Evolutionary conservation across 2,888 invertebrate genomes (phyloP).

Genomic region (Uropetala carovei): DNA sequence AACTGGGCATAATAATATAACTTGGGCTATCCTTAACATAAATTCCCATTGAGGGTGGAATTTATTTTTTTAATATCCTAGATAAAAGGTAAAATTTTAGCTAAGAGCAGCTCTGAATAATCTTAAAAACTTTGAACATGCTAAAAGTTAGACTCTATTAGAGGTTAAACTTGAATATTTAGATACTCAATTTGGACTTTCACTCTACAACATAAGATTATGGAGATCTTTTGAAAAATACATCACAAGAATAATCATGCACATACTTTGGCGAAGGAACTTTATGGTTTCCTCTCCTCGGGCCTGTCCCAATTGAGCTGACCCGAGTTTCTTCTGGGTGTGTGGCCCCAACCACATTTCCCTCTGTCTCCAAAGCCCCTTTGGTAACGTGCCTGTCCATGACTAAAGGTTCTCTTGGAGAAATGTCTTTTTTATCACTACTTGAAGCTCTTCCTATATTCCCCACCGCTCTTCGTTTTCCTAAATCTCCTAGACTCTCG

Average conservation of each 20-base stretch:
- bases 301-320: conserved; percentile 62
- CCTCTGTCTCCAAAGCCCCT: conserved; percentile 43
- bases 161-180: neutral
- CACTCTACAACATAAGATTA: conserved; percentile 6
- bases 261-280: conserved; percentile 63
- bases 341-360: conserved; percentile 25
- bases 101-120: too few species aligned
- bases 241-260: conserved; percentile 58
- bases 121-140: too few species aligned
- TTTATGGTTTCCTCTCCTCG: conserved; percentile 62
- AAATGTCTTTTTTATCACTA: conserved; percentile 58
- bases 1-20: too few species aligned
- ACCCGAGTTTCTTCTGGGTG: conserved; percentile 46
- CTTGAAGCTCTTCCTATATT: conserved; percentile 40
- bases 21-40: too few species aligned
- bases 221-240: conserved; percentile 33
- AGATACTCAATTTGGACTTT: neutral
- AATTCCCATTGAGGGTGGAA: too few species aligned
- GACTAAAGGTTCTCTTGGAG: conserved; percentile 51
- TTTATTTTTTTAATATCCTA: too few species aligned
- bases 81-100: too few species aligned
- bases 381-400: conserved; percentile 46
- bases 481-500: conserved; percentile 79
- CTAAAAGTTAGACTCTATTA: too few species aligned
- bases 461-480: conserved; percentile 43